These are phyloP conservation scores for Branchinecta lynchi DNA, from an alignment of 1,140 invertebrate species.

Conservation along the genomic window DNA sequence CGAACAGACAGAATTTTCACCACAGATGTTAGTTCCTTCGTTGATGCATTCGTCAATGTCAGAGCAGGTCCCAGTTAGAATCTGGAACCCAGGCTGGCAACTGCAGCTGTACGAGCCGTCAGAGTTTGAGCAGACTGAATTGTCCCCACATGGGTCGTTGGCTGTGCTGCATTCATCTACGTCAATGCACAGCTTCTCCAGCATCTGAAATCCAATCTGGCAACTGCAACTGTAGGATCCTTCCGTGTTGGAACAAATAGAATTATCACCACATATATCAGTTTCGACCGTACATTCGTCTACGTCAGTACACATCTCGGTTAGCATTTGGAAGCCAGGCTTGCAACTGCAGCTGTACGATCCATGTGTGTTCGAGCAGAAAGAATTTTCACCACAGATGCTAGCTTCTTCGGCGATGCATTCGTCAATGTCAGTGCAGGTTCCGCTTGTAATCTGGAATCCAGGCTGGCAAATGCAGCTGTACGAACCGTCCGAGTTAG, in stretches of 20 bases:
- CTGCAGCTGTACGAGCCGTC: slow-evolving; percentile 63
- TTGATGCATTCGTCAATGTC: slow-evolving; percentile 36
- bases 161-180: slow-evolving; percentile 48
- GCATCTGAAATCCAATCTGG: slow-evolving; percentile 26
- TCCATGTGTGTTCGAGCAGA: slow-evolving; percentile 66
- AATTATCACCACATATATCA: slow-evolving; percentile 32
- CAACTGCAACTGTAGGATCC: slow-evolving; percentile 32
- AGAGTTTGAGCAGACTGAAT: slow-evolving; percentile 53
- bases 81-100: slow-evolving; percentile 54
- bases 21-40: no score
- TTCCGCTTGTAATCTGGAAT: slow-evolving; percentile 37
- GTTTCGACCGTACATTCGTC: slow-evolving; percentile 47
- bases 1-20: slow-evolving; percentile 32
- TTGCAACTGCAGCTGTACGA: slow-evolving; percentile 66
- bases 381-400: slow-evolving; percentile 41
- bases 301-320: slow-evolving; percentile 35
- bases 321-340: slow-evolving; percentile 45
- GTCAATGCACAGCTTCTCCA: slow-evolving; percentile 33
- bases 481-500: slow-evolving; percentile 40
- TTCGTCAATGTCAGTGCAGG: slow-evolving; percentile 52
- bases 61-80: slow-evolving; percentile 39
- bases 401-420: slow-evolving; percentile 36
- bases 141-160: slow-evolving; percentile 43
- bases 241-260: slow-evolving; percentile 30
- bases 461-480: slow-evolving; percentile 33